Conservation (phyloP, 2,888 invertebrate species). For the Amphipoea lucens region DNA sequence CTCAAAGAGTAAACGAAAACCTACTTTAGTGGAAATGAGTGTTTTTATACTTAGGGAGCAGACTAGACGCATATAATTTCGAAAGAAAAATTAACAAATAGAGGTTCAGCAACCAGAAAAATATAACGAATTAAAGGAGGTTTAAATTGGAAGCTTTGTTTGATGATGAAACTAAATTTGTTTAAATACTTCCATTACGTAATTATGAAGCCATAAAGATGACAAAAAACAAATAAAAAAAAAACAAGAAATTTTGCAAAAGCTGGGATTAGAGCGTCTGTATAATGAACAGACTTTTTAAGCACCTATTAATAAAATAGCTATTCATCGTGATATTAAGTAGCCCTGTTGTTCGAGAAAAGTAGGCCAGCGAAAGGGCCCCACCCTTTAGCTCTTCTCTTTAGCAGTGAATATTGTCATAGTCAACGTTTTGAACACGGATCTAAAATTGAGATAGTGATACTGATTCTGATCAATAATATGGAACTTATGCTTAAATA, state of each 20-base stretch:
- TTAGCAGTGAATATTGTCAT: conserved; percentile 14
- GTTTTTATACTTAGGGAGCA: not conserved
- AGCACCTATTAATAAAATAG: conserved; percentile 40
- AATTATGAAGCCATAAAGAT: conserved; percentile 33
- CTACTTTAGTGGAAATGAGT: not conserved
- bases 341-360: conserved; percentile 24
- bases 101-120: too few species aligned
- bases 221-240: conserved; percentile 35
- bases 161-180: conserved; percentile 12
- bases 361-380: conserved; percentile 31
- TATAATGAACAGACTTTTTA: conserved; percentile 30
- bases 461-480: not conserved
- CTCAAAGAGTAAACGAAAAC: not conserved
- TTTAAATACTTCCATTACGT: conserved; percentile 36
- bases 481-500: not conserved
- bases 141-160: too few species aligned
- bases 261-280: conserved; percentile 32
- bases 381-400: not conserved
- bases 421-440: not conserved
- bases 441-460: not conserved
- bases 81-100: not conserved
- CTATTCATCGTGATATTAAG: conserved; percentile 37
- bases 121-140: not conserved
- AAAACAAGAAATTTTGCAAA: conserved; percentile 29
- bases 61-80: not conserved